These are phyloP conservation scores for Eubasilissa regina DNA, from an alignment of 1,140 invertebrate species.

Conservation along the genomic window DNA sequence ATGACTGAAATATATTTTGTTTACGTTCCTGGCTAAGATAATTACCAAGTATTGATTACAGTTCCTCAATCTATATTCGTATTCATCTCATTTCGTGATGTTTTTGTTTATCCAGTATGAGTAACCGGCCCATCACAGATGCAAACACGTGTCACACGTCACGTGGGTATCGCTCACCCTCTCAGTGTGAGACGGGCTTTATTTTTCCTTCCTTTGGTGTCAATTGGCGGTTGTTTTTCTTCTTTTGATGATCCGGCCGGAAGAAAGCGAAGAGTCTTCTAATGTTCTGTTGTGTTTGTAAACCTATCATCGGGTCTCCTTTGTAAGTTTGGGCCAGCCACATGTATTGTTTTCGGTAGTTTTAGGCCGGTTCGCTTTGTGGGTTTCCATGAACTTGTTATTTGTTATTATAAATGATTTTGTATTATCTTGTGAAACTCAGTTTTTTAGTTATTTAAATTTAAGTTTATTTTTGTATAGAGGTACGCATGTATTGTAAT, in stretches of 20 bases:
- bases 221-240: constrained; percentile 18
- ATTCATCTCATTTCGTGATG: constrained; percentile 17
- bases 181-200: neutral
- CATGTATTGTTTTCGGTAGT: constrained; percentile 37
- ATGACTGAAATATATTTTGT: neutral
- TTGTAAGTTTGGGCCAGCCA: constrained; percentile 28
- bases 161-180: constrained; percentile 10
- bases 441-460: no score
- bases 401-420: constrained; percentile 29
- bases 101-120: constrained; percentile 8
- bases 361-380: neutral
- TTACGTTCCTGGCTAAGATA: neutral
- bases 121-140: constrained; percentile 11
- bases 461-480: no score
- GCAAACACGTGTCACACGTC: constrained; percentile 23
- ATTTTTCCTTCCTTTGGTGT: constrained; percentile 38
- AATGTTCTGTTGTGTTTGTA: constrained; percentile 39
- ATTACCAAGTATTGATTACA: constrained; percentile 3
- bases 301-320: constrained; percentile 32
- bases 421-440: constrained; percentile 2
- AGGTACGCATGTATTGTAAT: no score
- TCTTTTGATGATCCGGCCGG: constrained; percentile 35
- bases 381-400: constrained; percentile 24
- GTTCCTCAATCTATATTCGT: constrained; percentile 15
- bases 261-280: constrained; percentile 26